Conservation (phyloP, 2,113 vertebrate species). For the Oncorhynchus clarkii region DNA sequence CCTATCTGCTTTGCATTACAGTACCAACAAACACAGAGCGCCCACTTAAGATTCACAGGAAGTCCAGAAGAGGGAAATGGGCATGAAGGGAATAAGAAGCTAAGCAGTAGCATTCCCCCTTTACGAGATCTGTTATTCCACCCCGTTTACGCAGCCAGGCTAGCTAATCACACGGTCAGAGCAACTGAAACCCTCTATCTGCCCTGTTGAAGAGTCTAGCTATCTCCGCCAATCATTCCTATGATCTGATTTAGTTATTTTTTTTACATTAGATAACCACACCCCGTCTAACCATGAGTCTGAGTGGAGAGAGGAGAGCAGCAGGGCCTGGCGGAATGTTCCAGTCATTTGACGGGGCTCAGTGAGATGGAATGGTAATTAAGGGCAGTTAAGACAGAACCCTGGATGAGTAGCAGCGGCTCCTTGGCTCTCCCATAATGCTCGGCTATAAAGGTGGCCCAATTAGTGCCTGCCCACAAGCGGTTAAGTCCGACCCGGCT, state of each 20-base stretch:
- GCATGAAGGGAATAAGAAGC: constrained; percentile 41
- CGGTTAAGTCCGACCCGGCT: constrained; percentile 28
- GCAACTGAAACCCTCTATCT: constrained; percentile 56
- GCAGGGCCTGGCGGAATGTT: constrained; percentile 56
- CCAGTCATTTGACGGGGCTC: constrained; percentile 62
- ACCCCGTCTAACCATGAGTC: constrained; percentile 53
- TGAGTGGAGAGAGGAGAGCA: background rate
- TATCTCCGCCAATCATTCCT: constrained; percentile 35
- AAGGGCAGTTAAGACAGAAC: constrained; percentile 60
- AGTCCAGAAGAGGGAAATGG: constrained; percentile 49
- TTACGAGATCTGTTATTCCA: constrained; percentile 62
- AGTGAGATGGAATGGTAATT: constrained; percentile 65
- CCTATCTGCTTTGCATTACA: constrained; percentile 59
- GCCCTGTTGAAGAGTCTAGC: constrained; percentile 45
- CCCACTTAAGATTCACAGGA: constrained; percentile 55
- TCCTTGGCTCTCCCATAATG: constrained; percentile 42
- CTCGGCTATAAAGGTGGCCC: constrained; percentile 54
- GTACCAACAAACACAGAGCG: constrained; percentile 39
- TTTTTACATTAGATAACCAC: constrained; percentile 63
- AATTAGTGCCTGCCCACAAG: constrained; percentile 59
- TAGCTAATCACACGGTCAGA: constrained; percentile 65
- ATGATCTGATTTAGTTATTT: constrained; percentile 58
- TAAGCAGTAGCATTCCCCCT: constrained; percentile 37
- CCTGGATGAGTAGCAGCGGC: constrained; percentile 43
- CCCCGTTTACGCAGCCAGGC: constrained; percentile 34